These are phyloP conservation scores for Pseudorectes ferrugineus DNA, from an alignment of 2,113 vertebrate species.

Conservation along the genomic window DNA sequence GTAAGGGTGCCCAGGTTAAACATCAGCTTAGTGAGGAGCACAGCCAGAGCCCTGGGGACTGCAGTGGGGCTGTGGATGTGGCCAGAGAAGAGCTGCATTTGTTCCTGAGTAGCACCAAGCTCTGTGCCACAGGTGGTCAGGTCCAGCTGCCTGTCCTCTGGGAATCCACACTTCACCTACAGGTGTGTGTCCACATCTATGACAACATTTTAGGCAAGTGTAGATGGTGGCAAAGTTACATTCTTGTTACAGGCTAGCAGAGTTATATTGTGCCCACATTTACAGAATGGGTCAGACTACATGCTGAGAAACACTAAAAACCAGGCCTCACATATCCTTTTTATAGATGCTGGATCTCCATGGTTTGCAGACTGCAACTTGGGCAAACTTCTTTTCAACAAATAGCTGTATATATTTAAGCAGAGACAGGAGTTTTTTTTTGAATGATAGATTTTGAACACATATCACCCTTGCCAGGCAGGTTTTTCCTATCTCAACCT, in stretches of 20 bases:
- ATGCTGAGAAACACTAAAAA: neutral
- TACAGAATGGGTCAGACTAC: neutral
- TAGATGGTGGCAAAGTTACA: neutral
- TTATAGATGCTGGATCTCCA: neutral
- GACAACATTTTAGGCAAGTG: neutral
- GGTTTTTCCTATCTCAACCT: neutral
- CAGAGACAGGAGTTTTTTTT: neutral
- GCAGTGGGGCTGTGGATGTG: neutral
- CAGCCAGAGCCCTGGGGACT: neutral
- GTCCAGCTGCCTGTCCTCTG: neutral
- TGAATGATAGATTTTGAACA: neutral
- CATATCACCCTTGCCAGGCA: neutral
- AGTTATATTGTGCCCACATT: neutral
- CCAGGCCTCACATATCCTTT: rapidly evolving
- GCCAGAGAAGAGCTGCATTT: neutral
- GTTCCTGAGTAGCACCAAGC: neutral
- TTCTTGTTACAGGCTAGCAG: neutral
- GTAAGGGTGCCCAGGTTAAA: neutral
- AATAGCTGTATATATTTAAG: neutral
- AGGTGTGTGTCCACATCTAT: rapidly evolving
- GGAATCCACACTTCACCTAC: neutral
- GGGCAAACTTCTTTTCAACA: neutral
- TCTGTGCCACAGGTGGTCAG: neutral
- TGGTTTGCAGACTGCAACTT: neutral
- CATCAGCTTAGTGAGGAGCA: neutral